Evolutionary conservation across 2,888 invertebrate species (phyloP).

Genomic region (Agapetus fuscipes): DNA sequence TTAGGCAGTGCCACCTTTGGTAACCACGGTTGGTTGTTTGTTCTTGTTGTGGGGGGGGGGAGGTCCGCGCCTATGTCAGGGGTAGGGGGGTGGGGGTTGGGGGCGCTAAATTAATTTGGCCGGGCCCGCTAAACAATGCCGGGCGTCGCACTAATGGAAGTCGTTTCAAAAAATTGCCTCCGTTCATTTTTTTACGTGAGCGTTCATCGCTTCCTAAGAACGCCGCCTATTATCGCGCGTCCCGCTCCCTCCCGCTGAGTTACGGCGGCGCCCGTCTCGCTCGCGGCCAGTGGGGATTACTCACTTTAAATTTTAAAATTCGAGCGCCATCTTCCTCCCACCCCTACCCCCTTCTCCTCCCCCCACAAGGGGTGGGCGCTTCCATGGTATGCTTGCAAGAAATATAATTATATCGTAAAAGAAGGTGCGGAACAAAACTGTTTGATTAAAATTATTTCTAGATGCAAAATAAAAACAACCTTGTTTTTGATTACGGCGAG

Average conservation of each 20-base stretch:
- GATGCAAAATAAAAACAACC: no score
- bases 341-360: not conserved
- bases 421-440: no score
- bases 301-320: slow-evolving; percentile 21
- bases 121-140: slow-evolving; percentile 38
- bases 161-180: slow-evolving; percentile 37
- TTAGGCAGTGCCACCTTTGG: not conserved
- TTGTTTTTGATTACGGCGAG: no score
- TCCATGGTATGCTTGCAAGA: no score
- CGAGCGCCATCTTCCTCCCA: slow-evolving; percentile 12
- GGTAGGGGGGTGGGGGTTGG: slow-evolving; percentile 18
- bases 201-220: slow-evolving; percentile 19
- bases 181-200: slow-evolving; percentile 29
- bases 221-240: slow-evolving; percentile 14
- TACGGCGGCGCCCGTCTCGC: slow-evolving; percentile 9
- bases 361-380: no score
- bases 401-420: no score
- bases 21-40: not conserved
- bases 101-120: slow-evolving; percentile 41
- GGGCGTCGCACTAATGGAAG: slow-evolving; percentile 36
- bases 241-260: slow-evolving; percentile 8
- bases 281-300: slow-evolving; percentile 19
- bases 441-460: no score
- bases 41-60: not conserved
- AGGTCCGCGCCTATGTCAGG: slow-evolving; percentile 1